A percentile compares a stretch with the other conserved stretches of the same genome.
Conservation (phyloP, 2,797 vertebrate species). For the Alca torda region DNA sequence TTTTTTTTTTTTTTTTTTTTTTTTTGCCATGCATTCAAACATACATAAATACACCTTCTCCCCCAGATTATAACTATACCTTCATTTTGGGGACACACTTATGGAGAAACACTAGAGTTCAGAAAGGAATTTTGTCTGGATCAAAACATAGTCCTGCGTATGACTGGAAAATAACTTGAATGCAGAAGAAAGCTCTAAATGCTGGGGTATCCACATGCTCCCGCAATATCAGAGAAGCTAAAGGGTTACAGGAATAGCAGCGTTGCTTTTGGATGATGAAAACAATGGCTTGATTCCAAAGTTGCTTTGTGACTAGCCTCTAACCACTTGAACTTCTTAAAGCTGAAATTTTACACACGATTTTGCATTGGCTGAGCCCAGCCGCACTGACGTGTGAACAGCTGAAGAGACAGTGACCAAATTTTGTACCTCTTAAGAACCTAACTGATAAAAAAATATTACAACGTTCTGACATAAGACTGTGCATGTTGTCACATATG, state of each 20-base stretch:
- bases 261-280: neutral
- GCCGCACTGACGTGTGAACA: rapidly evolving
- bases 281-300: neutral
- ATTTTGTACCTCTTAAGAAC: neutral
- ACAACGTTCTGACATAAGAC: neutral
- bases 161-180: neutral
- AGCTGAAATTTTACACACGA: neutral
- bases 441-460: neutral
- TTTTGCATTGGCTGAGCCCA: neutral
- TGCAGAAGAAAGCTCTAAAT: neutral
- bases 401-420: neutral
- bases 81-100: neutral
- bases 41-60: neutral
- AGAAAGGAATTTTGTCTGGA: neutral
- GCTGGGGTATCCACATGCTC: neutral
- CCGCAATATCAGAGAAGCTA: neutral
- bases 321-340: neutral
- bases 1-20: neutral
- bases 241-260: neutral
- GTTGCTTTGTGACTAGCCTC: neutral
- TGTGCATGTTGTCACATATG: neutral
- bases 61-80: neutral
- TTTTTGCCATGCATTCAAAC: neutral
- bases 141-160: rapidly evolving
- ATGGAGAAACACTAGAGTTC: neutral